Conservation (phyloP, 2,888 invertebrate species). For the Ormyrus thymus region DNA sequence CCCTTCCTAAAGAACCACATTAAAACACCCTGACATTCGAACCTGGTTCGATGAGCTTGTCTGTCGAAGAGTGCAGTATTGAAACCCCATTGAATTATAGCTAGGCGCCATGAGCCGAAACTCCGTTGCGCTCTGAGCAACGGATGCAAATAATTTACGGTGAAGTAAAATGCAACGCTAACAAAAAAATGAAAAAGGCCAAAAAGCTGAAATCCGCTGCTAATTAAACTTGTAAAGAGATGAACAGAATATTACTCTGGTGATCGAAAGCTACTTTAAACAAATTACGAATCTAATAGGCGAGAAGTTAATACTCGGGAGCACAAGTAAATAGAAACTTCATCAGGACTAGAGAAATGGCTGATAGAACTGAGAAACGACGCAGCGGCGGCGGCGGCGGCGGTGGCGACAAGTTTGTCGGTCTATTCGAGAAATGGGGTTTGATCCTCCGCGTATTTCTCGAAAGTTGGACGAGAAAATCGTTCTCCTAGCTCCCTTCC, state of each 20-base stretch:
- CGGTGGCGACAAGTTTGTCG: constrained; percentile 17
- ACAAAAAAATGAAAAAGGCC: too few species aligned
- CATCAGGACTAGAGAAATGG: constrained; percentile 10
- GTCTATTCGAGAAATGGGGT: constrained; percentile 24
- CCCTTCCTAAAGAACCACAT: too few species aligned
- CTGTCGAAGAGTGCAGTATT: too few species aligned
- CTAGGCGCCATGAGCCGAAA: too few species aligned
- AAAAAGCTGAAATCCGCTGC: too few species aligned
- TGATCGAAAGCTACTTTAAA: not conserved
- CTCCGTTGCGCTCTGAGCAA: too few species aligned
- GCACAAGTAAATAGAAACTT: constrained; percentile 41
- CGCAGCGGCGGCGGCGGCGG: too few species aligned
- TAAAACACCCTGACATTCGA: too few species aligned
- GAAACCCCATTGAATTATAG: too few species aligned
- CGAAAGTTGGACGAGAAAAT: constrained; percentile 43
- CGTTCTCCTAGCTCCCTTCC: not conserved
- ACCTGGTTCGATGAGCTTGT: too few species aligned
- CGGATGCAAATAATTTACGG: too few species aligned
- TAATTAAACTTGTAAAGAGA: not conserved
- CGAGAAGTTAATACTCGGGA: constrained; percentile 8
- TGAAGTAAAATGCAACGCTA: too few species aligned
- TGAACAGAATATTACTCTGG: not conserved
- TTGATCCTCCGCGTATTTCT: constrained; percentile 39
- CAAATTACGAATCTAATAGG: constrained; percentile 1
- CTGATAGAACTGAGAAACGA: not conserved